phyloP scores from a whole-genome alignment of 2,797 vertebrate genomes.

The Labroides dimidiatus region DNA sequence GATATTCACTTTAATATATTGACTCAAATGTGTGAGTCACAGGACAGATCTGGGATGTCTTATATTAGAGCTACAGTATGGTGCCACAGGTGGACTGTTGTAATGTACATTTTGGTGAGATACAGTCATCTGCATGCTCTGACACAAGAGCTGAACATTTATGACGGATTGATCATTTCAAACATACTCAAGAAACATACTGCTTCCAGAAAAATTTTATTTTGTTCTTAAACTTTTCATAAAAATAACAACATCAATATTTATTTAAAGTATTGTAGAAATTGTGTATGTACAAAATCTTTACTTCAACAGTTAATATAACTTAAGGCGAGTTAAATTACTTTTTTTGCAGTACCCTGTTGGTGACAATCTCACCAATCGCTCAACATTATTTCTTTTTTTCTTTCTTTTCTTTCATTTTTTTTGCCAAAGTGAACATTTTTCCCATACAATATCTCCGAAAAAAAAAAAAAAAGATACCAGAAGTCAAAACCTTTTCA shows the following conservation, averaged over 20 bases:
- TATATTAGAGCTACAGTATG: conserved; percentile 59
- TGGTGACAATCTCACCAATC: conserved; percentile 79
- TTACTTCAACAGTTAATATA: conserved; percentile 88
- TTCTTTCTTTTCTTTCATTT: neutral
- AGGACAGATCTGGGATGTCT: conserved; percentile 47
- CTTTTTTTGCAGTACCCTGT: conserved; percentile 78
- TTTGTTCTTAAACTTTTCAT: conserved; percentile 89
- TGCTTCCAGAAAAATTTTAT: conserved; percentile 85
- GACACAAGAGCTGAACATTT: conserved; percentile 8
- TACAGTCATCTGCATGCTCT: conserved; percentile 41
- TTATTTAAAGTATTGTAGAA: conserved; percentile 88
- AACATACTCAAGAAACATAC: conserved; percentile 59
- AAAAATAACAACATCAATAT: conserved; percentile 92
- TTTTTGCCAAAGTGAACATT: conserved; percentile 71
- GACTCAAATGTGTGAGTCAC: conserved; percentile 64
- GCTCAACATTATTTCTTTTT: conserved; percentile 50
- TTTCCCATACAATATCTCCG: conserved; percentile 66
- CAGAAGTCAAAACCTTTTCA: conserved; percentile 60
- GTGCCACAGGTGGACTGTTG: conserved; percentile 62
- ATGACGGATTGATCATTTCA: conserved; percentile 37
- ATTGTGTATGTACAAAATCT: conserved; percentile 85
- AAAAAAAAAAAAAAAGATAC: conserved; percentile 56
- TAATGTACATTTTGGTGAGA: conserved; percentile 63
- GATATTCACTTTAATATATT: conserved; percentile 56
- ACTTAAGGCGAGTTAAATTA: conserved; percentile 87